Percentiles rank a stretch among this genome's conserved stretches.
These are phyloP conservation scores for Bradypus variegatus DNA, from an alignment of 2,797 vertebrate species.

Conservation along the genomic window DNA sequence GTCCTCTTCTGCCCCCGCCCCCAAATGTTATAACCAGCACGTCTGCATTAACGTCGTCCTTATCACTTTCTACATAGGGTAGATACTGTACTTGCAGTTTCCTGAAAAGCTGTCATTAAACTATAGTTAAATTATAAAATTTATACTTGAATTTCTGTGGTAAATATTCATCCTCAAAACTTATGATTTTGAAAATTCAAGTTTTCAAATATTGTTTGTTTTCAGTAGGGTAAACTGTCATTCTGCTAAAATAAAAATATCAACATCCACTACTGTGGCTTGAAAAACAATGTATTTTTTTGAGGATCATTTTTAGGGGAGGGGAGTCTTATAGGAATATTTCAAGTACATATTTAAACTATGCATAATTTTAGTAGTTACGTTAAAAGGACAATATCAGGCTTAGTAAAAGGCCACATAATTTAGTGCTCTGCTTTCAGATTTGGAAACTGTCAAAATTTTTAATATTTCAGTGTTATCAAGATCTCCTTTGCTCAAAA, in stretches of 20 bases:
- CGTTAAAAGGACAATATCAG: background rate
- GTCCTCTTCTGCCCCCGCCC: background rate
- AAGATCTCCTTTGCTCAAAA: background rate
- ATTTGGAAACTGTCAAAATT: background rate
- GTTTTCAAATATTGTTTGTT: background rate
- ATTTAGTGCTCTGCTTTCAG: background rate
- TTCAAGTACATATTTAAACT: background rate
- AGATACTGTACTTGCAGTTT: background rate
- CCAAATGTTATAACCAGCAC: background rate
- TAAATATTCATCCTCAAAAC: conserved; percentile 13
- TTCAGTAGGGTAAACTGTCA: background rate
- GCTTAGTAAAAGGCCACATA: background rate
- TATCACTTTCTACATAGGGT: background rate
- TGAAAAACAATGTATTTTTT: background rate
- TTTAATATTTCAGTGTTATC: background rate
- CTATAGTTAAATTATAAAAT: conserved; percentile 10
- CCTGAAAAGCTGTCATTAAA: conserved; percentile 16
- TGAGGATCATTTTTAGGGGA: background rate
- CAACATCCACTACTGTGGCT: background rate
- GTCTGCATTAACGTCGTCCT: background rate
- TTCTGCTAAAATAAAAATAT: conserved; percentile 11
- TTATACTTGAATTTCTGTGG: background rate
- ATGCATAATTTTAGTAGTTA: conserved; percentile 12
- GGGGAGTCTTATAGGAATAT: background rate
- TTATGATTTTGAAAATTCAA: background rate